Evolutionary conservation across 2,113 vertebrate species (phyloP), one percentile per base, ranked within the genome.

Genomic region (Plectropomus leopardus): DNA sequence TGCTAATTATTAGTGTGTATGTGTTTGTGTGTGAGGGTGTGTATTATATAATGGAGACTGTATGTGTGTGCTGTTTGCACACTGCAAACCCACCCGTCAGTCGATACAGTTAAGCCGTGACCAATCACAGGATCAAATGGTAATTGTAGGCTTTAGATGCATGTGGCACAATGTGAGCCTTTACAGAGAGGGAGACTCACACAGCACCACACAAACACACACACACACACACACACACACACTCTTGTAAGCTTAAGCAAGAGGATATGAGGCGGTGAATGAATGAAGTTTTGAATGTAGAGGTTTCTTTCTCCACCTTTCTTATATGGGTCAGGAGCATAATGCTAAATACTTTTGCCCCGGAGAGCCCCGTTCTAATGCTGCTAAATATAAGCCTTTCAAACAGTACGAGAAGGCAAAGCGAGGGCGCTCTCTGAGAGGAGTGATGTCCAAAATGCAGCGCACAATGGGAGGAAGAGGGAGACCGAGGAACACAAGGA

Each of bases 331-430:
- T 80, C 79, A 82, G 58, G 83, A 45, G 34, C 57, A 78, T 44
- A 80, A 88, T 58, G 72, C 78, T 64, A 80, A 88, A 75, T 82
- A 28, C 53, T 40, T 79, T 65, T 65, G 64, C 83, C 83, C 72
- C 44, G 32, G 53, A 87, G 80, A 80, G 57, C 21, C 61, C 51
- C 4, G 2, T 36, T 65, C 68, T 75, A 69, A 72, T 68, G 70
- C 72, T 54, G 63, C 84, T 88, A 84, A 87, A 86, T 81, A 79
- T 85, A 85, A 83, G 30, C 83, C 64, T 82, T 72, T 87, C 51
- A 57, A 78, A 82, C 65, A 68, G 72, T 17, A 14, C 7, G 15
- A 53, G 32, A 78, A 81, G 65, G 65, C 53, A 76, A 74, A 74
- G 68, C 3, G 21, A 75, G 63, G 47, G 16, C 4, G 24, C 36